Evolutionary conservation across 2,113 vertebrate species (phyloP).

Genomic region (Brachypteracias leptosomus): DNA sequence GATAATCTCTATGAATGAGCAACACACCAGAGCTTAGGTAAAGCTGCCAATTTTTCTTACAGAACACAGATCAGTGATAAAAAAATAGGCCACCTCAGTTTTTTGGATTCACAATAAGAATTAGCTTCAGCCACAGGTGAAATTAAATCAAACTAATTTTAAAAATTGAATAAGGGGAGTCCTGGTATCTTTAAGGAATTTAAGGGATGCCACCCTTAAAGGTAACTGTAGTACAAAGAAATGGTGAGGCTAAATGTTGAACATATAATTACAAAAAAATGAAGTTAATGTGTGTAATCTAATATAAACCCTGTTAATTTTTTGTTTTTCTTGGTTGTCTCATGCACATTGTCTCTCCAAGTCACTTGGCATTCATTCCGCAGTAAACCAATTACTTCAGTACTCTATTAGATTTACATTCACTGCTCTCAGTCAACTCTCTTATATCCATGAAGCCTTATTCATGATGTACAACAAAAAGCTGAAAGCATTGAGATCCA

Average conservation of each 20-base stretch:
- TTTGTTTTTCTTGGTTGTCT: constrained; percentile 4
- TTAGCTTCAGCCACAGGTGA: neutral
- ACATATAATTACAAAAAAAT: neutral
- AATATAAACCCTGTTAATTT: constrained; percentile 19
- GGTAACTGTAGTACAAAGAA: neutral
- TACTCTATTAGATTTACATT: neutral
- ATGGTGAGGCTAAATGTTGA: neutral
- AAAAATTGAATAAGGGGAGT: neutral
- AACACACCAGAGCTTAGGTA: neutral
- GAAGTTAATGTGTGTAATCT: neutral
- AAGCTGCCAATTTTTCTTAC: neutral
- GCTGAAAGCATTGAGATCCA: neutral
- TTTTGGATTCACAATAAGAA: neutral
- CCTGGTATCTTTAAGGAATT: neutral
- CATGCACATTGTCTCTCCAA: neutral
- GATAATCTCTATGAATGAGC: neutral
- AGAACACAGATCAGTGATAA: neutral
- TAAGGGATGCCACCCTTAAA: neutral
- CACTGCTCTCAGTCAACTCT: neutral
- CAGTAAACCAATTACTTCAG: constrained; percentile 1
- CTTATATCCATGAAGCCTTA: neutral
- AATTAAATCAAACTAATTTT: neutral
- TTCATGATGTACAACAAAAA: neutral
- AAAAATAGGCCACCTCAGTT: neutral
- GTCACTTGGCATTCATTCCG: neutral